These are phyloP conservation scores for Turritopsis rubra DNA, from an alignment of 30 jellyfish, hydroid and myxozoan species.

Conservation along the genomic window DNA sequence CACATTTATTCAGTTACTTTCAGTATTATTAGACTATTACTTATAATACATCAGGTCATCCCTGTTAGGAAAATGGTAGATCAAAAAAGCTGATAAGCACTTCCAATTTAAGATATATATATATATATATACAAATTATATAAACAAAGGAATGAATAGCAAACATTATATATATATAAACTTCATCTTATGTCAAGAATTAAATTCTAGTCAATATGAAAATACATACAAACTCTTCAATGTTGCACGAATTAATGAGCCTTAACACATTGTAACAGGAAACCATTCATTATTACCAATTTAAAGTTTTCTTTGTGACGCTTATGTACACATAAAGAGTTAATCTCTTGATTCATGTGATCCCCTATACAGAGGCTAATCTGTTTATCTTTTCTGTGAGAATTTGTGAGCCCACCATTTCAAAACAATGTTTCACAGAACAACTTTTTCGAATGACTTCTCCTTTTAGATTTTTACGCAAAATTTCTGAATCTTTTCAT, in stretches of 20 bases:
- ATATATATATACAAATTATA: too few species aligned
- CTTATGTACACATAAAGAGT: not conserved
- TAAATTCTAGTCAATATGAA: not conserved
- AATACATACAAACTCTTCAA: not conserved
- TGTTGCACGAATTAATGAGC: not conserved
- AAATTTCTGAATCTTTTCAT: not conserved
- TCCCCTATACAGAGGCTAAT: not conserved
- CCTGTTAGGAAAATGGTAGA: not conserved
- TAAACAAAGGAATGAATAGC: too few species aligned
- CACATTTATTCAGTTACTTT: not conserved
- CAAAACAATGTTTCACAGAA: not conserved
- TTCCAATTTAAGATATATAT: not conserved
- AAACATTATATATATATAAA: too few species aligned
- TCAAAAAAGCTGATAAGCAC: not conserved
- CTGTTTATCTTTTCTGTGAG: not conserved
- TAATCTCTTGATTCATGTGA: not conserved
- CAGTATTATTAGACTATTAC: not conserved
- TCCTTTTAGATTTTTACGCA: not conserved
- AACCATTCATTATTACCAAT: not conserved
- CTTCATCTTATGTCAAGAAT: not conserved
- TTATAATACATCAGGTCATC: not conserved
- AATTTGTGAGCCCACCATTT: not conserved
- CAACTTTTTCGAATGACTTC: not conserved
- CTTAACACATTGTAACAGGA: not conserved
- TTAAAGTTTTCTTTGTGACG: not conserved